Evolutionary conservation across 2,888 invertebrate genomes (phyloP).

Genomic region (Rotaria magnacalcarata): DNA sequence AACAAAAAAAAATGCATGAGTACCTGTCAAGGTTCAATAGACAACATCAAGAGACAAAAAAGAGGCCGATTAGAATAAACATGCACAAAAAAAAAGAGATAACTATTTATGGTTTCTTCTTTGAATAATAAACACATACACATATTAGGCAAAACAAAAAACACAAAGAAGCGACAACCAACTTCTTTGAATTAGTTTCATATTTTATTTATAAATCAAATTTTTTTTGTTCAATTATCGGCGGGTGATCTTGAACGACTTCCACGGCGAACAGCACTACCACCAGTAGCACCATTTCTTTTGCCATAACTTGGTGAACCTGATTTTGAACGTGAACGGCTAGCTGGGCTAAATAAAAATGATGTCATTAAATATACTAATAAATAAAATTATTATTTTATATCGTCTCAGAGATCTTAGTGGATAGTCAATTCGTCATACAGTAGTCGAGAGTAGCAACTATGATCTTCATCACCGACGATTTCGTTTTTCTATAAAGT

Average conservation of each 20-base stretch:
- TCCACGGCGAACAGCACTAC: background rate
- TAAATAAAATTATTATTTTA: background rate
- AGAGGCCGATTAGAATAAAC: slow-evolving; percentile 7
- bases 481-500: background rate
- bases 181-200: background rate
- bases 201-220: background rate
- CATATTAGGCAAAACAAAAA: background rate
- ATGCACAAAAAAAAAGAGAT: background rate
- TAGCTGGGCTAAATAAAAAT: background rate
- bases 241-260: slow-evolving; percentile 7
- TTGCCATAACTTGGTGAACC: background rate
- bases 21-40: background rate
- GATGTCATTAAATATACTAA: background rate
- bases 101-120: background rate
- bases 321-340: background rate
- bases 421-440: background rate
- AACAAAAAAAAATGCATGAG: background rate
- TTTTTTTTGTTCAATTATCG: background rate
- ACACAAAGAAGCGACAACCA: background rate
- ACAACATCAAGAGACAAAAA: background rate
- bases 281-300: background rate
- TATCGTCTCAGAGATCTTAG: slow-evolving; percentile 36
- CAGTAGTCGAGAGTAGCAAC: slow-evolving; percentile 28
- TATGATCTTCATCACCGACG: background rate
- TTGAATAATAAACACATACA: background rate